Evolutionary conservation across 2,888 invertebrate genomes (phyloP).

Genomic region (Coelinius sp.): DNA sequence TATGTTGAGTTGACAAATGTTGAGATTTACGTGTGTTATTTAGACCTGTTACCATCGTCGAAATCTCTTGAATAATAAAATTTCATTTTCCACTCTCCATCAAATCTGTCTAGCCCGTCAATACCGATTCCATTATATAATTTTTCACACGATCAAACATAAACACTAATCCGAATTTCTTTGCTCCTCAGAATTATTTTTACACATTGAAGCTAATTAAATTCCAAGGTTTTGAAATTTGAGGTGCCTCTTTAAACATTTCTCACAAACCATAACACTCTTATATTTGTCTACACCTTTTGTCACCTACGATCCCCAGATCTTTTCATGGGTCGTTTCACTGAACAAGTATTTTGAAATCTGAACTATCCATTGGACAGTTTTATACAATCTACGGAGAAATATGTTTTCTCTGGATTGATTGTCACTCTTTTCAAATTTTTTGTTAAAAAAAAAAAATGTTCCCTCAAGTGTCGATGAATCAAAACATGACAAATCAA

Average conservation of each 20-base stretch:
- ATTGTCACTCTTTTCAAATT: constrained; percentile 8
- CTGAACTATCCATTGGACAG: constrained; percentile 2
- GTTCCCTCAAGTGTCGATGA: constrained; percentile 1
- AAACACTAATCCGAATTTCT: not conserved
- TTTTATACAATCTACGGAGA: not conserved
- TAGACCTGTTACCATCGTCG: no score
- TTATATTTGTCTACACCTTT: constrained; percentile 7
- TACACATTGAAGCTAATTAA: constrained; percentile 64
- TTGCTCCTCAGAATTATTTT: constrained; percentile 35
- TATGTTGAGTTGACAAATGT: no score
- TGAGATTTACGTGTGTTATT: no score
- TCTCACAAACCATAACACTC: not conserved
- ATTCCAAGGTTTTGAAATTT: constrained; percentile 65
- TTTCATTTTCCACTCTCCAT: no score
- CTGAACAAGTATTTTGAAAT: constrained; percentile 26
- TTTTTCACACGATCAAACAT: not conserved
- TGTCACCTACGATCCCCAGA: constrained; percentile 2
- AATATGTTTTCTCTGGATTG: constrained; percentile 1
- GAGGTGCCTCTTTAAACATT: constrained; percentile 49
- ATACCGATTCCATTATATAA: not conserved
- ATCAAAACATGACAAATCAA: constrained; percentile 2
- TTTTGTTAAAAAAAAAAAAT: not conserved
- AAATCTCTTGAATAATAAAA: no score
- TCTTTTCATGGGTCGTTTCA: constrained; percentile 24
- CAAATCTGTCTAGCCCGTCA: no score